Percentiles rank a stretch among this genome's conserved stretches.
phyloP scores from a whole-genome alignment of 2,888 invertebrate genomes.

The Ellobium chinense region DNA sequence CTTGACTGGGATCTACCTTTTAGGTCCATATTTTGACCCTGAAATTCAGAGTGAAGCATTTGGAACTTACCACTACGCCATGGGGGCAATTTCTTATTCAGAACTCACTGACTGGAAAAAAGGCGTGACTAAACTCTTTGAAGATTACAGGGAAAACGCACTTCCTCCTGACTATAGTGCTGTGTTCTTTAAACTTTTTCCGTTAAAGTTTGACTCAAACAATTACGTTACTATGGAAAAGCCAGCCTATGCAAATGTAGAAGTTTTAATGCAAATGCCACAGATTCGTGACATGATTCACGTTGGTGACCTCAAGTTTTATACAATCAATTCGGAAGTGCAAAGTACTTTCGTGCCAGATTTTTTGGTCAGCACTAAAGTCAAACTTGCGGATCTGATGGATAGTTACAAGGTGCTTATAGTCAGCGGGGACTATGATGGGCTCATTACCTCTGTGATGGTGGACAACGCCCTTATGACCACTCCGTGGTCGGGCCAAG shows the following conservation, averaged over 20 bases:
- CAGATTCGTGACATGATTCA: background rate
- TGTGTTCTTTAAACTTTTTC: background rate
- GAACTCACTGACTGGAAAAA: background rate
- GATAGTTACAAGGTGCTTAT: constrained; percentile 32
- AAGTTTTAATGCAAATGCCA: background rate
- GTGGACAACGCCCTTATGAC: constrained; percentile 14
- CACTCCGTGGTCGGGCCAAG: constrained; percentile 7
- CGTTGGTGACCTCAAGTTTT: background rate
- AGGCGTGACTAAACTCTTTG: background rate
- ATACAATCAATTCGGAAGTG: too few relatives aligned
- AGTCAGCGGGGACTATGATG: constrained; percentile 23
- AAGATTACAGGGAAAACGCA: background rate
- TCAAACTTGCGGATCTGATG: constrained; percentile 1
- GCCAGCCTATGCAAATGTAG: background rate
- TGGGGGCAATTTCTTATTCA: background rate
- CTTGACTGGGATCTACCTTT: constrained; percentile 73
- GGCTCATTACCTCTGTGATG: background rate
- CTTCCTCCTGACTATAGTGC: too few relatives aligned
- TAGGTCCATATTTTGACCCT: constrained; percentile 76
- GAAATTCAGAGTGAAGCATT: constrained; percentile 50
- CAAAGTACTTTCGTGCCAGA: background rate
- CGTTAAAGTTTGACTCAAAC: background rate
- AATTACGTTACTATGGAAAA: background rate
- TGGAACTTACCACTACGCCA: background rate
- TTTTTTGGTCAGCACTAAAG: background rate